phyloP scores from a whole-genome alignment of 2,113 vertebrate species.

The Rhombomys opimus region DNA sequence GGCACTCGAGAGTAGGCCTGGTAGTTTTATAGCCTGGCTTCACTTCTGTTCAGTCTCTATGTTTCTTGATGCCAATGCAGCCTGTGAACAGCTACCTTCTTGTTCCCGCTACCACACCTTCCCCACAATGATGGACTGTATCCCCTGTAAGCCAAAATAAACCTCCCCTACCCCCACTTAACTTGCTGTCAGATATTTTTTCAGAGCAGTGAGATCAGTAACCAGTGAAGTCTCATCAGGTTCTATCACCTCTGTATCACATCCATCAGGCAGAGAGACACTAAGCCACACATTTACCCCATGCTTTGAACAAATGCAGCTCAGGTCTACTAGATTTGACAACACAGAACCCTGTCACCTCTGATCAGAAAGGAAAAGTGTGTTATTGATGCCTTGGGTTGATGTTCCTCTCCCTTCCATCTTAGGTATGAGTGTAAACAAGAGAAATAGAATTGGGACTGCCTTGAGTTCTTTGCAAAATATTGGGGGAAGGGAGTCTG shows the following conservation, averaged over 20 bases:
- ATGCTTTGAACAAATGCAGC: background rate
- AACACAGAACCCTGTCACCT: background rate
- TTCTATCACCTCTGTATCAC: background rate
- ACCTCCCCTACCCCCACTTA: background rate
- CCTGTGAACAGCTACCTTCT: background rate
- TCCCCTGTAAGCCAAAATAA: background rate
- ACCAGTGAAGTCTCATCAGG: background rate
- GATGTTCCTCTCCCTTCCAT: background rate
- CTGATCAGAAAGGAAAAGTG: background rate
- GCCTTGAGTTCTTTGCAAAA: conserved; percentile 27
- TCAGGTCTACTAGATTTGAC: background rate
- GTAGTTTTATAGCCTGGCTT: background rate
- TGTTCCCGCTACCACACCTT: background rate
- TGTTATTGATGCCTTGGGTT: background rate
- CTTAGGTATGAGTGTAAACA: background rate
- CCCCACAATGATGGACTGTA: background rate
- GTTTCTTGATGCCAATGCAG: background rate
- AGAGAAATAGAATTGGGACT: conserved; percentile 12
- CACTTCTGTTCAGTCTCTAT: background rate
- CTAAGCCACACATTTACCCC: background rate
- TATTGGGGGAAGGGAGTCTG: background rate
- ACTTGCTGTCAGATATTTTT: background rate
- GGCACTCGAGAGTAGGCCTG: background rate
- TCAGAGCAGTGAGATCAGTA: background rate
- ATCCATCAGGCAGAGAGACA: background rate